Evolutionary conservation across 2,888 invertebrate species (phyloP), one percentile per base, ranked within the genome.

Genomic region (Cheilosia urbana): DNA sequence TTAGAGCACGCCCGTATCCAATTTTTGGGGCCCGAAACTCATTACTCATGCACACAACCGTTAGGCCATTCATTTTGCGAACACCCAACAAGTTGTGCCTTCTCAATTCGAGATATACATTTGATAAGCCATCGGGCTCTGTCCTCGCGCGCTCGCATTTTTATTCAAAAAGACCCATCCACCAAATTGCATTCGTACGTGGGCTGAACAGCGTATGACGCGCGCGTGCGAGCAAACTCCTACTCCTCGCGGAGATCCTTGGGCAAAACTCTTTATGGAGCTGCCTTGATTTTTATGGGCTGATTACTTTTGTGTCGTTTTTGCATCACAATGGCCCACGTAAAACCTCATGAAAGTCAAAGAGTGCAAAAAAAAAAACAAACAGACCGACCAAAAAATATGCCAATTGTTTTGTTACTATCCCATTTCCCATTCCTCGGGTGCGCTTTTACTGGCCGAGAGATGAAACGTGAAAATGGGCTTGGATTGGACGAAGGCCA

Each of bases 221-320:
- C 42, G 65, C 84, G 80, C 80, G 81, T 81, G 85, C 85, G 66
- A 63, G 62, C n/a, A 21, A 21, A 55, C 63, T 51, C 51, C 51
- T 19, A 42, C 57, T 15, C 53, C 51, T 55, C 49, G 51, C 53
- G 21, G n/a, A 13, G 17, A 65, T 84, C 60, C 76, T 45, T 75
- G 81, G 27, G 57, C 47, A 63, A 62, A 55, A 37, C 73, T 65
- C 69, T 73, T 76, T 76, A 77, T 63, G 77, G 62, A 37, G 79
- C 45, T 80, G 84, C 80, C 80, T 80, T 76, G 80, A 85, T 85
- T 81, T 81, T 81, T 81, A 81, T 63, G 57, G 58, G 15, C 68
- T 62, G 85, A 85, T 85, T 77, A 78, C 63, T 68, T 77, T 76
- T 55, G 66, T 71, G 66, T 71, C 65, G 71, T 58, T 85, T 34